These are phyloP conservation scores for Ptyas mucosa DNA, from an alignment of 2,113 vertebrate genomes.

Conservation along the genomic window DNA sequence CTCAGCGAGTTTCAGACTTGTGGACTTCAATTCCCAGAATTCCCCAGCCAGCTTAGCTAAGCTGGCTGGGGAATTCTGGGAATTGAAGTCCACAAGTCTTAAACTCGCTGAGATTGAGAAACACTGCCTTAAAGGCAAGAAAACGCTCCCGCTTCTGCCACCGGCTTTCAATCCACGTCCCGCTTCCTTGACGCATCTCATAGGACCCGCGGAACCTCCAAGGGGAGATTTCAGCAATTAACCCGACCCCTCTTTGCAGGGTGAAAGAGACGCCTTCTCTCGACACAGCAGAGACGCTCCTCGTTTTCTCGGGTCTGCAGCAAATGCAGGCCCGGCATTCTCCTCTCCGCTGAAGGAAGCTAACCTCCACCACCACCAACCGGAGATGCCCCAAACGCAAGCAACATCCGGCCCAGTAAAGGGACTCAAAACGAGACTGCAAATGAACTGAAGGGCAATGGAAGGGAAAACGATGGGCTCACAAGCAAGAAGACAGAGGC, in stretches of 20 bases:
- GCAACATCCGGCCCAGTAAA: neutral
- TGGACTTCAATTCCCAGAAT: too few species aligned
- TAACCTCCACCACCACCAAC: neutral
- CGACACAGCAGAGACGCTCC: neutral
- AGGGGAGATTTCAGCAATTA: neutral
- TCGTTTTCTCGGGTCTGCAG: neutral
- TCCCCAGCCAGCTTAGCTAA: too few species aligned
- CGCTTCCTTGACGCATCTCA: neutral
- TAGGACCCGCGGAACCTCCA: neutral
- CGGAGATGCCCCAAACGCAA: neutral
- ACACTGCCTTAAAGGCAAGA: neutral
- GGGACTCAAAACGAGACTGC: neutral
- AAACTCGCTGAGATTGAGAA: too few species aligned
- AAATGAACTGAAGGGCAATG: neutral
- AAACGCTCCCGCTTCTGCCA: neutral
- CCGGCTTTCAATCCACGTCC: neutral
- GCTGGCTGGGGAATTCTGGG: too few species aligned
- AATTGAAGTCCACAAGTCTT: too few species aligned
- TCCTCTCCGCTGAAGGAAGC: neutral
- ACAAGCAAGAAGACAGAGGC: neutral
- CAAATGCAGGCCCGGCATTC: neutral
- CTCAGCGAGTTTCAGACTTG: too few species aligned
- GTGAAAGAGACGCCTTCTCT: neutral
- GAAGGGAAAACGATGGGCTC: neutral
- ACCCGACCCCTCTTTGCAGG: neutral